These are phyloP conservation scores for Cynopterus brachyotis DNA, from an alignment of 2,113 vertebrate genomes.

Conservation along the genomic window DNA sequence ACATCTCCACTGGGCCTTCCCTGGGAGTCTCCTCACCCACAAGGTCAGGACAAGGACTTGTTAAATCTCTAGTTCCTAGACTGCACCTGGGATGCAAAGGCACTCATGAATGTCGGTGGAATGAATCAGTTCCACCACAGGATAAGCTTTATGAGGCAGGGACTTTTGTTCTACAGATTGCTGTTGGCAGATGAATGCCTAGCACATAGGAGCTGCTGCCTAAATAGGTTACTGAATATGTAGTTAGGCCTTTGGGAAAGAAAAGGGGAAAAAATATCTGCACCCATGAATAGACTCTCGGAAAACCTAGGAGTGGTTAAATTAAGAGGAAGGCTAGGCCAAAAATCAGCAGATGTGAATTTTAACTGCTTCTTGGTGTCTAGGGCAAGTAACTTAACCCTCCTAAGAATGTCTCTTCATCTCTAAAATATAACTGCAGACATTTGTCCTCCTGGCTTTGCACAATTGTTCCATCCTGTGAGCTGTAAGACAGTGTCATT, in stretches of 20 bases:
- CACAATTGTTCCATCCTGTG: not conserved
- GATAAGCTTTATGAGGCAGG: not conserved
- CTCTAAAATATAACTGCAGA: not conserved
- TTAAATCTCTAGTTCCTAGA: not conserved
- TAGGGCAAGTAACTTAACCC: not conserved
- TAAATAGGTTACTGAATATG: not conserved
- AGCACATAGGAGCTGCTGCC: not conserved
- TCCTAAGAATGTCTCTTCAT: not conserved
- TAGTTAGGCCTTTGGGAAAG: not conserved
- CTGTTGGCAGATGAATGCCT: not conserved
- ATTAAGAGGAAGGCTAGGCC: not conserved
- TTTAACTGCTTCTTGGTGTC: not conserved
- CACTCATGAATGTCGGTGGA: not conserved
- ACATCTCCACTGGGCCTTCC: not conserved
- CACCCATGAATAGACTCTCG: not conserved
- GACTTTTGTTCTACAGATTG: not conserved
- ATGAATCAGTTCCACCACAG: not conserved
- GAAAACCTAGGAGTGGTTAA: not conserved
- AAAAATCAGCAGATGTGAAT: not conserved
- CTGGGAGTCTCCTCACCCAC: not conserved
- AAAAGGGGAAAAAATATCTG: not conserved
- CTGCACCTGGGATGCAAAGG: not conserved
- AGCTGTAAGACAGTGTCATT: not conserved
- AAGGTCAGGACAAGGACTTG: not conserved
- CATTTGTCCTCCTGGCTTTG: not conserved